phyloP scores from a whole-genome alignment of 2,113 vertebrate species.

The Pteruthius melanotis region DNA sequence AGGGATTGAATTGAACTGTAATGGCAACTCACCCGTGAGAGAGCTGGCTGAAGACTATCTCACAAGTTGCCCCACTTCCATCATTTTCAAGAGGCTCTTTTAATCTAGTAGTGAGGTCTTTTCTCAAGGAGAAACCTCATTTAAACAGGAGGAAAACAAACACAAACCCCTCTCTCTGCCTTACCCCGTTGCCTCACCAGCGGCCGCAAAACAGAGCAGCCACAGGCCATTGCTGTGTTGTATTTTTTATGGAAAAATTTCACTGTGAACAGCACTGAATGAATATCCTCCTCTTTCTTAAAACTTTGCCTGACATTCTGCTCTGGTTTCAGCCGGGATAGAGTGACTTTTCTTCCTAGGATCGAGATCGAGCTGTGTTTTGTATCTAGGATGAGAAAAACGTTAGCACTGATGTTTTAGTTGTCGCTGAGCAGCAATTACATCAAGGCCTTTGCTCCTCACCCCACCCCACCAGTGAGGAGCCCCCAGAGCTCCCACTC shows the following conservation, averaged over 20 bases:
- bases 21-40: not conserved
- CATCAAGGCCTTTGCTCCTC: not conserved
- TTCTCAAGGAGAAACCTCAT: not conserved
- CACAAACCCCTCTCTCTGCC: not conserved
- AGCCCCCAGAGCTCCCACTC: too few relatives aligned
- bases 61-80: not conserved
- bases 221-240: not conserved
- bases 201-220: not conserved
- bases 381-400: not conserved
- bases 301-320: not conserved
- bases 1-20: not conserved
- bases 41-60: not conserved
- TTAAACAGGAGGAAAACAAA: not conserved
- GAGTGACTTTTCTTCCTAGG: not conserved
- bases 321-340: not conserved
- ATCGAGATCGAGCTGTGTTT: fast-evolving
- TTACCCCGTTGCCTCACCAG: not conserved
- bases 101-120: not conserved
- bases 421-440: fast-evolving
- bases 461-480: not conserved
- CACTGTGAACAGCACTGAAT: not conserved
- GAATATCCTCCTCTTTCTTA: not conserved
- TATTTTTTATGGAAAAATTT: not conserved
- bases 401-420: fast-evolving
- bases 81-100: not conserved